phyloP scores from a whole-genome alignment of 2,888 invertebrate genomes.

The Ganaspis brasiliensis region DNA sequence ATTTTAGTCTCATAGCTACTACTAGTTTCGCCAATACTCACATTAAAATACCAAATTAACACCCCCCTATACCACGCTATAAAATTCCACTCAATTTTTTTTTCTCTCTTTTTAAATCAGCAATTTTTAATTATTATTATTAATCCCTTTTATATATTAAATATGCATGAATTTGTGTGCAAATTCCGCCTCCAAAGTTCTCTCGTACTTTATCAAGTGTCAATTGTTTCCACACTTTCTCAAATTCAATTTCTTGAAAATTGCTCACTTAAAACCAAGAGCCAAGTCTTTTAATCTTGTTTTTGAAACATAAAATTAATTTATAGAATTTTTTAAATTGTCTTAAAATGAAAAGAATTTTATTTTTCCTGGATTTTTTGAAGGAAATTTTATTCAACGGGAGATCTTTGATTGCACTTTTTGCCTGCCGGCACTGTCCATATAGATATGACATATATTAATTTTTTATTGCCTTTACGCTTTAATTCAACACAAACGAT shows the following conservation, averaged over 20 bases:
- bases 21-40: conserved; percentile 58
- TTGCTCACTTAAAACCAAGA: too few relatives aligned
- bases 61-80: conserved; percentile 60
- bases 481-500: conserved; percentile 31
- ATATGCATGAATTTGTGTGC: conserved; percentile 34
- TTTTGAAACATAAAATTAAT: too few relatives aligned
- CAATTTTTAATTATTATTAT: conserved; percentile 2
- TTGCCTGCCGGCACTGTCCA: conserved; percentile 11
- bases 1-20: conserved; percentile 62
- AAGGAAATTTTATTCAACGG: conserved; percentile 6
- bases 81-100: too few relatives aligned
- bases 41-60: conserved; percentile 63
- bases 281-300: too few relatives aligned
- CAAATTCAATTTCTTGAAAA: not conserved
- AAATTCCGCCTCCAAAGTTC: conserved; percentile 24
- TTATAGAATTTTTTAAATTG: too few relatives aligned
- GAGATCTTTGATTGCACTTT: conserved; percentile 31
- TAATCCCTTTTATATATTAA: conserved; percentile 1
- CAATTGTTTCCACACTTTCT: too few relatives aligned
- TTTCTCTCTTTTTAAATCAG: conserved; percentile 13
- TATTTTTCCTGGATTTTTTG: not conserved
- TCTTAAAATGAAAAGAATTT: not conserved
- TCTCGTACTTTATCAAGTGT: too few relatives aligned
- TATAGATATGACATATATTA: not conserved
- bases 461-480: conserved; percentile 32